phyloP scores from a whole-genome alignment of 1,140 invertebrate species.

The Cecropterus lyciades region DNA sequence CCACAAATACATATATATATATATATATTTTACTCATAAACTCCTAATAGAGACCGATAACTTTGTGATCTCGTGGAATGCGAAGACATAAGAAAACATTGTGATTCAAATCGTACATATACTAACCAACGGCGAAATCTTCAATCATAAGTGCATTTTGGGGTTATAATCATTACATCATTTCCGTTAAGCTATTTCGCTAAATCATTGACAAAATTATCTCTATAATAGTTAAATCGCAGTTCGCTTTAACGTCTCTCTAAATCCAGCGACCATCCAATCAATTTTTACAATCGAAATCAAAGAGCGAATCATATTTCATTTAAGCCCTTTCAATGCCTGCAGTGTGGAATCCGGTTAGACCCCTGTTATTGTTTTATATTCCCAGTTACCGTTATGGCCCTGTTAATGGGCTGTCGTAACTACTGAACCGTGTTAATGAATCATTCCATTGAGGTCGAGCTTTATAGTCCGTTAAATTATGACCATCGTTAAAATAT shows the following conservation, averaged over 20 bases:
- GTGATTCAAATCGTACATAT: too few species aligned
- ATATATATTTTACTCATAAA: too few species aligned
- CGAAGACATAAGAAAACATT: too few species aligned
- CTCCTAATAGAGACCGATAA: too few species aligned
- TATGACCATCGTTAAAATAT: slow-evolving; percentile 53
- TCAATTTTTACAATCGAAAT: slow-evolving; percentile 21
- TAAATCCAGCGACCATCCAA: slow-evolving; percentile 3
- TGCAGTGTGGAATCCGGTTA: slow-evolving; percentile 18
- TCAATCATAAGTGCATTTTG: too few species aligned
- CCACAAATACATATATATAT: too few species aligned
- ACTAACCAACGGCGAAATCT: too few species aligned
- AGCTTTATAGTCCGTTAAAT: slow-evolving; percentile 49
- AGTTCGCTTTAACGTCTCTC: neutral
- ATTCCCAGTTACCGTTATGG: slow-evolving; percentile 36
- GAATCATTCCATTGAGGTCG: slow-evolving; percentile 48
- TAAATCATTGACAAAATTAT: too few species aligned
- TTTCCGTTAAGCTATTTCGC: too few species aligned
- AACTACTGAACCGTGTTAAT: slow-evolving; percentile 55
- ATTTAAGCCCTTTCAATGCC: slow-evolving; percentile 15
- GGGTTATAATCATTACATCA: too few species aligned
- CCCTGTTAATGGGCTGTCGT: slow-evolving; percentile 50
- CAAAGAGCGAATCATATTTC: slow-evolving; percentile 33
- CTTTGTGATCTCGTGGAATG: too few species aligned
- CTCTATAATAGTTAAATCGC: neutral
- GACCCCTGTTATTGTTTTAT: slow-evolving; percentile 32